phyloP scores from a whole-genome alignment of 2,113 vertebrate species.

The Nothoprocta perdicaria region DNA sequence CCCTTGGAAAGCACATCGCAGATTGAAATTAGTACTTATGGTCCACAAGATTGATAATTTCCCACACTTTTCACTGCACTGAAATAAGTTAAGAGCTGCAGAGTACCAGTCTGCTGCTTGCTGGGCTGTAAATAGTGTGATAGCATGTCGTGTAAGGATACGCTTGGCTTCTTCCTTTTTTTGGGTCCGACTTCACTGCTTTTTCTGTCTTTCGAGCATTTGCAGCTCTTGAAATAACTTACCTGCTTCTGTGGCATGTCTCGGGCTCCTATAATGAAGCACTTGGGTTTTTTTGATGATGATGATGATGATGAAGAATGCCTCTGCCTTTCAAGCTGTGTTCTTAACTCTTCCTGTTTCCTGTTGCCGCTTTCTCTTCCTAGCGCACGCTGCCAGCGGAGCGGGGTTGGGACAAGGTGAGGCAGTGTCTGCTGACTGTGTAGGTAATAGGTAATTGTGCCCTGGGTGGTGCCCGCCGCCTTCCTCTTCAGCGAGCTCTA shows the following conservation, averaged over 20 bases:
- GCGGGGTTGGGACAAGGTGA: slow-evolving; percentile 86
- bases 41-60: accelerated
- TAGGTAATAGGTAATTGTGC: slow-evolving; percentile 20
- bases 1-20: background rate
- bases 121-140: background rate
- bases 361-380: slow-evolving; percentile 84
- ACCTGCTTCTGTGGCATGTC: slow-evolving; percentile 9
- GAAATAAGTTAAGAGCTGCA: background rate
- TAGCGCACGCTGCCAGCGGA: slow-evolving; percentile 83
- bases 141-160: background rate
- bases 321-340: slow-evolving; percentile 44
- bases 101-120: background rate
- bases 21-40: background rate
- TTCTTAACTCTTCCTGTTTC: slow-evolving; percentile 69
- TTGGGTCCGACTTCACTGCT: background rate
- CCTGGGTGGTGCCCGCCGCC: background rate
- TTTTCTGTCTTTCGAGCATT: background rate
- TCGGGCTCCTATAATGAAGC: background rate
- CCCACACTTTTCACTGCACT: background rate
- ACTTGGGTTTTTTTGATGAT: background rate
- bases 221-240: background rate
- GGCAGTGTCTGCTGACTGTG: slow-evolving; percentile 54
- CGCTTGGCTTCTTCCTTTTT: background rate
- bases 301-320: slow-evolving; percentile 21
- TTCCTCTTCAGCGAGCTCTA: background rate